A percentile compares a stretch with the other conserved stretches of the same genome.
These are phyloP conservation scores for Sebastes dallii DNA, from an alignment of 2,797 vertebrate species.

Conservation along the genomic window DNA sequence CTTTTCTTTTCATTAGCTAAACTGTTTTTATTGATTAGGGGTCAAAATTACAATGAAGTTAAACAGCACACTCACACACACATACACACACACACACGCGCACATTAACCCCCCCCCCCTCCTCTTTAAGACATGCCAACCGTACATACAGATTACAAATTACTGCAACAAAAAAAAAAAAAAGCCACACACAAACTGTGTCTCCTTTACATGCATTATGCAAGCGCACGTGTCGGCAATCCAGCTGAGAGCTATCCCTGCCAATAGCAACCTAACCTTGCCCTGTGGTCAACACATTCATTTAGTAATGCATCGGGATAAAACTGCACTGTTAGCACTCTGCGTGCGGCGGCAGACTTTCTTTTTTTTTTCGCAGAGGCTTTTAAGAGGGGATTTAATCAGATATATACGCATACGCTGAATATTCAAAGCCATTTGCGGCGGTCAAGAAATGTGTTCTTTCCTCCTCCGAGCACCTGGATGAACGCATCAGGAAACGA, in stretches of 20 bases:
- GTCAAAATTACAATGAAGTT: conserved; percentile 69
- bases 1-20: conserved; percentile 74
- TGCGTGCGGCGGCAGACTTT: conserved; percentile 58
- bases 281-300: conserved; percentile 76
- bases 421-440: conserved; percentile 81
- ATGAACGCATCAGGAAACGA: conserved; percentile 45
- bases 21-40: conserved; percentile 78
- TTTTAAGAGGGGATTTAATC: conserved; percentile 80
- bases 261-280: conserved; percentile 74
- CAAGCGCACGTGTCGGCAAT: conserved; percentile 75
- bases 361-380: conserved; percentile 41
- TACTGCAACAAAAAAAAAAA: conserved; percentile 49
- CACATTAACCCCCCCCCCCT: background rate
- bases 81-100: background rate
- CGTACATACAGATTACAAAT: conserved; percentile 76
- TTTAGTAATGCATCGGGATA: conserved; percentile 75
- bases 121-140: conserved; percentile 50
- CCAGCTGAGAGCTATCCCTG: conserved; percentile 77
- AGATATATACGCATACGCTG: conserved; percentile 68
- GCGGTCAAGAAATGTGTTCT: conserved; percentile 66
- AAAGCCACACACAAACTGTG: conserved; percentile 64
- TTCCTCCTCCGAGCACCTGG: conserved; percentile 70
- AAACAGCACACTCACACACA: conserved; percentile 36
- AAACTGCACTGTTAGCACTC: conserved; percentile 78
- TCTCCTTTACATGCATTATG: conserved; percentile 79